Conservation (phyloP, 2,113 vertebrate species). For the Callipepla squamata region DNA sequence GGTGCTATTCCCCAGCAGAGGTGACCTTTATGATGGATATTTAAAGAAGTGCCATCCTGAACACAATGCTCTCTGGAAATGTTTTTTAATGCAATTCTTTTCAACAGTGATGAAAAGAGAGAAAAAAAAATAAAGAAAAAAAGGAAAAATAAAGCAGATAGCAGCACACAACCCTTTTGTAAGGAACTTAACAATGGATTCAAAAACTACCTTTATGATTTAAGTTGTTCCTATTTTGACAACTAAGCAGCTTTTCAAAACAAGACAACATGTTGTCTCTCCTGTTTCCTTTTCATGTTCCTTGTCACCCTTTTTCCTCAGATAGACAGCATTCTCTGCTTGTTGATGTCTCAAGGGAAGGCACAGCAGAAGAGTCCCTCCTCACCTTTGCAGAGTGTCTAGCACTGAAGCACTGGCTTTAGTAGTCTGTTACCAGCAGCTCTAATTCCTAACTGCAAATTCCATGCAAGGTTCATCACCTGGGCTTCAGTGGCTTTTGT, state of each 20-base stretch:
- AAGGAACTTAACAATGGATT: background rate
- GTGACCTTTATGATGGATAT: rapidly evolving
- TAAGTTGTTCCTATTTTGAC: background rate
- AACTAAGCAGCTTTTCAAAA: background rate
- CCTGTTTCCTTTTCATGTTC: background rate
- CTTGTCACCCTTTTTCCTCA: background rate
- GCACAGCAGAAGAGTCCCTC: no score
- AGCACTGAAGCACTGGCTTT: background rate
- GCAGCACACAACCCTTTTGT: background rate
- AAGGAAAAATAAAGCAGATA: background rate
- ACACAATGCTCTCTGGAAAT: background rate
- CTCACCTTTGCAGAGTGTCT: background rate
- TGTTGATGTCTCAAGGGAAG: background rate
- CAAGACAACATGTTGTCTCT: background rate
- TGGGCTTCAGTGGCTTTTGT: background rate
- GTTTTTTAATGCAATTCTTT: background rate
- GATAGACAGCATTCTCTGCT: background rate
- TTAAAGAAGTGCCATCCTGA: background rate
- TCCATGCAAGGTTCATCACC: background rate
- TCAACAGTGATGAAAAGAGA: background rate
- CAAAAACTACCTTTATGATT: background rate
- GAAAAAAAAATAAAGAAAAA: background rate
- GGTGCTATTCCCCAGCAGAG: background rate
- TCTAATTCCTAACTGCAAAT: background rate
- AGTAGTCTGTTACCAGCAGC: background rate